phyloP scores from a whole-genome alignment of 1,140 invertebrate species.

The Mylabris phalerata region DNA sequence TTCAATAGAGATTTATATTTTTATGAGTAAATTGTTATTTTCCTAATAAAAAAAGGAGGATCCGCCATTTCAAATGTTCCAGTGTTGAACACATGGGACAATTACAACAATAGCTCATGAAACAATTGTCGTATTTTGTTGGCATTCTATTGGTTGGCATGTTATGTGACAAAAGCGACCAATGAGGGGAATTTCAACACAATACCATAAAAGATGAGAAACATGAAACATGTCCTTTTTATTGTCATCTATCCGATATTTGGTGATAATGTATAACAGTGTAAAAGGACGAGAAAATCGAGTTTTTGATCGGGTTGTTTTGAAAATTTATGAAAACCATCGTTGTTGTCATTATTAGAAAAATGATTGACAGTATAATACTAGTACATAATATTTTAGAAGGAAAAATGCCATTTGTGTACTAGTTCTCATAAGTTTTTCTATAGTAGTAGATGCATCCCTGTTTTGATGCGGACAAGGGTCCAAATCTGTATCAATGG shows the following conservation, averaged over 20 bases:
- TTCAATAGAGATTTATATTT: no score
- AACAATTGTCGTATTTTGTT: slow-evolving; percentile 21
- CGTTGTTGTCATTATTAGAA: slow-evolving; percentile 18
- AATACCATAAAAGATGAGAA: slow-evolving; percentile 10
- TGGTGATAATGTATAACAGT: no score
- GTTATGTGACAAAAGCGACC: slow-evolving; percentile 32
- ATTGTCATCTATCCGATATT: background rate
- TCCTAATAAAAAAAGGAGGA: background rate
- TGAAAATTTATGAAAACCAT: no score
- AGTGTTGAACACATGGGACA: slow-evolving; percentile 17
- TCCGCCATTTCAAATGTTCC: slow-evolving; percentile 25
- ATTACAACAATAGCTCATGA: slow-evolving; percentile 30
- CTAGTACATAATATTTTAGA: slow-evolving; percentile 24
- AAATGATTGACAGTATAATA: slow-evolving; percentile 32
- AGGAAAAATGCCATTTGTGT: slow-evolving; percentile 11
- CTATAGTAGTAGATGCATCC: slow-evolving; percentile 19
- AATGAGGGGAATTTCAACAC: slow-evolving; percentile 19
- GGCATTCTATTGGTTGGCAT: slow-evolving; percentile 22
- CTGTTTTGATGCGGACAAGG: slow-evolving; percentile 26
- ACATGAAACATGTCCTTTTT: slow-evolving; percentile 2
- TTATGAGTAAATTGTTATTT: no score
- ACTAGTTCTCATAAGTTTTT: slow-evolving; percentile 16
- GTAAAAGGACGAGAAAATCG: no score
- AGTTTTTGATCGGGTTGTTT: no score
- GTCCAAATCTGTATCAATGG: slow-evolving; percentile 34